Percentiles rank a stretch among this genome's conserved stretches.
Evolutionary conservation across 2,113 vertebrate species (phyloP).

Genomic region (Neotragus pygmaeus): DNA sequence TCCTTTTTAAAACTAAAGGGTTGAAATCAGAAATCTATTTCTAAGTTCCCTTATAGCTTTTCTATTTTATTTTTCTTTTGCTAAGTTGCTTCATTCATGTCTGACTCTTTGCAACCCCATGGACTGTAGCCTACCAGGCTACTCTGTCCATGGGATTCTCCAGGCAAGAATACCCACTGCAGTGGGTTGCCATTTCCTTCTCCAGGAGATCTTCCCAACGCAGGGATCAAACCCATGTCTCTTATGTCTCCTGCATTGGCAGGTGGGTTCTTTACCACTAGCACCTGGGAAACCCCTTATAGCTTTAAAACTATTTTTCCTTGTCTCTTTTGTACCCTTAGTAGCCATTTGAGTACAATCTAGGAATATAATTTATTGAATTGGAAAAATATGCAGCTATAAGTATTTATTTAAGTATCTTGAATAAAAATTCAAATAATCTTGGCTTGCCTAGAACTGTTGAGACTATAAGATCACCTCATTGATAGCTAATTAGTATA

Average conservation of each 20-base stretch:
- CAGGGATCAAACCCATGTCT: neutral
- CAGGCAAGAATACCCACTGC: neutral
- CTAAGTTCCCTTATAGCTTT: neutral
- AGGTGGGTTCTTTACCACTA: neutral
- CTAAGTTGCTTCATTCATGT: neutral
- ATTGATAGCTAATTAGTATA: neutral
- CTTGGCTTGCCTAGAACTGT: neutral
- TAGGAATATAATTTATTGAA: neutral
- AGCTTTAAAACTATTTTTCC: neutral
- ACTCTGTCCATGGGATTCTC: neutral
- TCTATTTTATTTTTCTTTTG: neutral
- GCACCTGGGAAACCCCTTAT: neutral
- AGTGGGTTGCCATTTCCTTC: neutral
- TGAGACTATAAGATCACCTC: neutral
- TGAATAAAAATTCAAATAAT: conserved; percentile 2
- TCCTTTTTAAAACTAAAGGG: conserved; percentile 12
- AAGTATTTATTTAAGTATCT: neutral
- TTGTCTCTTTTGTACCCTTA: neutral
- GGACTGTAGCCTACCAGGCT: neutral
- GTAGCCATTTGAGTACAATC: neutral
- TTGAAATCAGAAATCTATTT: conserved; percentile 34
- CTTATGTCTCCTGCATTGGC: neutral
- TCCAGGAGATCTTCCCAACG: neutral
- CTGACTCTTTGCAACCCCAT: neutral
- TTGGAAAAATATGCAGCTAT: neutral